phyloP scores from a whole-genome alignment of 2,888 invertebrate species.

The Halocaridina rubra region DNA sequence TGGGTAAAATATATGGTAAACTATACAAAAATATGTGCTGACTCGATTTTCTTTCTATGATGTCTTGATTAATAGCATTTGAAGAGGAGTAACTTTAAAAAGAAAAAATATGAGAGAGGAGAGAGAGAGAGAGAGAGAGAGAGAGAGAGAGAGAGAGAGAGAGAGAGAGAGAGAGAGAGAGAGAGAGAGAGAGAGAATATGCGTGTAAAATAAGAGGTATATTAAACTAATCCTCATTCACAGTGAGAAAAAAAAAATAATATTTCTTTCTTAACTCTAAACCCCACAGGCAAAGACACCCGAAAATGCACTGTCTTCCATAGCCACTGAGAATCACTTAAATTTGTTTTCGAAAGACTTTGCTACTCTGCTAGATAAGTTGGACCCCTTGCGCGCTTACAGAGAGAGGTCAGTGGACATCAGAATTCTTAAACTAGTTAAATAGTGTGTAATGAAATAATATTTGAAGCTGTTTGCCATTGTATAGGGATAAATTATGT shows the following conservation, averaged over 20 bases:
- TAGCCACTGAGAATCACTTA: not conserved
- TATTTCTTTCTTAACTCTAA: not conserved
- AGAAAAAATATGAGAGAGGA: not conserved
- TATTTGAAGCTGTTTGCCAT: not conserved
- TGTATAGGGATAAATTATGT: too few species aligned
- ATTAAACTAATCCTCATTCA: not conserved
- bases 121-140: not conserved
- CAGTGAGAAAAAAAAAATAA: not conserved
- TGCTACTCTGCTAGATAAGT: not conserved
- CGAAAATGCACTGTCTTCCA: not conserved
- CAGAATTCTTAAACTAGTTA: not conserved
- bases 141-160: not conserved
- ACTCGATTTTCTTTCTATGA: too few species aligned
- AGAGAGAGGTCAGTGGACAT: constrained; percentile 57
- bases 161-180: not conserved
- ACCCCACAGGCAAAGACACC: not conserved
- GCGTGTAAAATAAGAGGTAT: not conserved
- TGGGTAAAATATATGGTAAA: too few species aligned
- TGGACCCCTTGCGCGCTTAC: not conserved
- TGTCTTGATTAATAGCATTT: too few species aligned
- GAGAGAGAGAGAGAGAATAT: not conserved
- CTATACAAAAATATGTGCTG: too few species aligned
- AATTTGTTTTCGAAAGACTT: not conserved
- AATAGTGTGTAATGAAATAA: not conserved
- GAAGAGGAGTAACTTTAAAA: not conserved